Evolutionary conservation across 2,113 vertebrate genomes (phyloP).

Genomic region (Pseudorasbora parva): DNA sequence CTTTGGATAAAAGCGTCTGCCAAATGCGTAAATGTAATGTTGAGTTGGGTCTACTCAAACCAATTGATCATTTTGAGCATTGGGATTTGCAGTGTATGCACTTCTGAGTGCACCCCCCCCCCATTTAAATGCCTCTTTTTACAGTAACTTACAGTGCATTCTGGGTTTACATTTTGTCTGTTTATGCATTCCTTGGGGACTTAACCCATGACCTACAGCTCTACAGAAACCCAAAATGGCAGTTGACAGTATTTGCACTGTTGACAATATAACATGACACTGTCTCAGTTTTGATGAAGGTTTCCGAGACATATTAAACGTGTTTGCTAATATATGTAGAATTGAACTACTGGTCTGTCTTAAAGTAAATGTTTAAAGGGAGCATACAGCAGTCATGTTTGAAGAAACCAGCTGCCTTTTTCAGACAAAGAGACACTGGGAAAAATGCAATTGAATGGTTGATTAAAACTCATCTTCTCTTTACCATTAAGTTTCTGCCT

Average conservation of each 20-base stretch:
- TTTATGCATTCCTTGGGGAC: neutral
- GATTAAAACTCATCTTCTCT: neutral
- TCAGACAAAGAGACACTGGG: neutral
- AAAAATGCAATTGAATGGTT: neutral
- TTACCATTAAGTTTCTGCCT: neutral
- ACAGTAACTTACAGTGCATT: neutral
- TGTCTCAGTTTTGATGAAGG: neutral
- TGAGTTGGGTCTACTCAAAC: too few relatives aligned
- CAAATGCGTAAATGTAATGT: too few relatives aligned
- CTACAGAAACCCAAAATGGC: neutral
- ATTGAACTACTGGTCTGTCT: neutral
- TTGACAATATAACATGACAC: neutral
- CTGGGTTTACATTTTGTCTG: neutral
- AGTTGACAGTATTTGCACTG: neutral
- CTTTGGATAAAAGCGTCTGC: too few relatives aligned
- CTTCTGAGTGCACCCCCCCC: too few relatives aligned
- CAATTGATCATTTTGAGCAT: too few relatives aligned
- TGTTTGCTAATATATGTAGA: neutral
- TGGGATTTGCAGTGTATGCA: too few relatives aligned
- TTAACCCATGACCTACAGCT: neutral
- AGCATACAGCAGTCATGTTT: neutral
- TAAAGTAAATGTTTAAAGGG: conserved; percentile 3
- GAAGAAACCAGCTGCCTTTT: neutral
- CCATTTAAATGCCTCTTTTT: too few relatives aligned
- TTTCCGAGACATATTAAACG: neutral